phyloP scores from a whole-genome alignment of 37 sponge, comb jelly and placozoan genomes.

The Hexactinellida sp. region DNA sequence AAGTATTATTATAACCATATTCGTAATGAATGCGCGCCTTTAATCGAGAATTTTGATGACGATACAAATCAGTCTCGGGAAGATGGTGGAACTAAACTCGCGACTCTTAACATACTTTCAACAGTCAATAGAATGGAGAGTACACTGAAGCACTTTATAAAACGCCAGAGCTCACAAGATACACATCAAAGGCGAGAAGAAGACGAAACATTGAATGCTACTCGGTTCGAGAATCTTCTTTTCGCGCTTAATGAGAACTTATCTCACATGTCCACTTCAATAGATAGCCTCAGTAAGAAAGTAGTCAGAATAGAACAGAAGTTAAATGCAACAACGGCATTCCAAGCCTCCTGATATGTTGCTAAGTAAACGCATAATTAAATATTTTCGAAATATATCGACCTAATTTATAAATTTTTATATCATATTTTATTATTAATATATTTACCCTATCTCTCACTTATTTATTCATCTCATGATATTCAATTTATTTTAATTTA shows the following conservation, averaged over 20 bases:
- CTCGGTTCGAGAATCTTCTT: background rate
- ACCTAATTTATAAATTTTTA: too few relatives aligned
- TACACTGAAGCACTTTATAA: background rate
- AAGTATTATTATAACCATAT: background rate
- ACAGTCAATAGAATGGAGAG: background rate
- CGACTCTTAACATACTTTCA: background rate
- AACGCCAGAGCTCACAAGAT: background rate
- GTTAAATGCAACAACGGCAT: background rate
- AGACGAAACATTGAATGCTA: background rate
- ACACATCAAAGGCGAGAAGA: background rate
- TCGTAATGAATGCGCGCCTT: background rate
- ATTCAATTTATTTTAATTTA: background rate
- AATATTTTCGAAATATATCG: too few relatives aligned
- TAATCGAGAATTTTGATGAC: constrained; percentile 2
- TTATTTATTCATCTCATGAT: background rate
- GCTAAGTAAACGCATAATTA: too few relatives aligned
- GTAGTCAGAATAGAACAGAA: background rate
- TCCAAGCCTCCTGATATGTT: too few relatives aligned
- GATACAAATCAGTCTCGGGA: background rate
- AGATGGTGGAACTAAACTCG: background rate
- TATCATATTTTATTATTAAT: too few relatives aligned
- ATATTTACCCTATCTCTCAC: background rate
- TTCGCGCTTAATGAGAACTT: background rate
- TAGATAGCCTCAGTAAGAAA: background rate
- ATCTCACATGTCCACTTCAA: background rate